These are phyloP conservation scores for Xenops minutus DNA, from an alignment of 2,797 vertebrate species.

Conservation along the genomic window DNA sequence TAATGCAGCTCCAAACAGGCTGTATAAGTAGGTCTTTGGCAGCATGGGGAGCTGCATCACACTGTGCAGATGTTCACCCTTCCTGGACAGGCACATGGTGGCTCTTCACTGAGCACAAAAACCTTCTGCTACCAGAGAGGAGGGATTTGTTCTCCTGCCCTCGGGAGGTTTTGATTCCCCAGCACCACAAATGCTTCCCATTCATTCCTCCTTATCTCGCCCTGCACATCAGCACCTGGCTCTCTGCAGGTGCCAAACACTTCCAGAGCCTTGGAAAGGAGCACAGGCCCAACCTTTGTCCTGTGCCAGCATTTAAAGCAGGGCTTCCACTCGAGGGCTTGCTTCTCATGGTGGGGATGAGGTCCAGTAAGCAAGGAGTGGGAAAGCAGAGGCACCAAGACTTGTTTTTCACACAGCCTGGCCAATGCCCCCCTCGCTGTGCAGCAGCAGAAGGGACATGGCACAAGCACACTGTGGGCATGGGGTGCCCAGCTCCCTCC, in stretches of 20 bases:
- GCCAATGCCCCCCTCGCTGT: neutral
- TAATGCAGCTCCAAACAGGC: neutral
- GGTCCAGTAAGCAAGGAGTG: neutral
- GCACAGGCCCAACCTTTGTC: neutral
- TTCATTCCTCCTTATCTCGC: neutral
- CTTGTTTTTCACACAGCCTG: neutral
- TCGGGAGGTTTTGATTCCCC: neutral
- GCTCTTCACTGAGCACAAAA: neutral
- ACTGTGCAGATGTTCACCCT: slow-evolving; percentile 34
- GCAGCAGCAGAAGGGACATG: neutral
- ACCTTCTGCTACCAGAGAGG: neutral
- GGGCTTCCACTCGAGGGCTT: neutral
- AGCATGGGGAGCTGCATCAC: neutral
- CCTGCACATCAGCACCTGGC: neutral
- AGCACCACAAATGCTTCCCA: neutral
- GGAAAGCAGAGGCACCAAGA: neutral
- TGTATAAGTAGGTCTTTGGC: neutral
- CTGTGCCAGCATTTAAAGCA: neutral
- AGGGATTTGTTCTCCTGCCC: neutral
- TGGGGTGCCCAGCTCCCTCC: neutral
- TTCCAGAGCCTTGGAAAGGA: neutral
- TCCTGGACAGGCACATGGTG: neutral
- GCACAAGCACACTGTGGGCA: neutral
- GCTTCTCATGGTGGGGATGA: neutral
- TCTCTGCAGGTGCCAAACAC: neutral